A percentile compares a stretch with the other conserved stretches of the same genome.
Conservation (phyloP, 2,797 vertebrate species). For the Tenualosa thibaudeaui region DNA sequence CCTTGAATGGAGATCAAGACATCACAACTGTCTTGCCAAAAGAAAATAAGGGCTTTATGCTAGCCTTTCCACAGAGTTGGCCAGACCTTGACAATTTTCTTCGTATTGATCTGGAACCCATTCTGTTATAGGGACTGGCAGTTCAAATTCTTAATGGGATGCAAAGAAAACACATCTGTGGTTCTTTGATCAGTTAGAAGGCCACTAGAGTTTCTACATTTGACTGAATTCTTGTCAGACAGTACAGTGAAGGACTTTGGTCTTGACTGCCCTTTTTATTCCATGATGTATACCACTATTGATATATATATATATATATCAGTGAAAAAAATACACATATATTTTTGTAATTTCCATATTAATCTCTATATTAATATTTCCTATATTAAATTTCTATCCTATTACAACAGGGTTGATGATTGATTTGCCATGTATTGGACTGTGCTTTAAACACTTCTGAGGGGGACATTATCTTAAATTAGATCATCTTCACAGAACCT, state of each 20-base stretch:
- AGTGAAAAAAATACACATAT: not conserved
- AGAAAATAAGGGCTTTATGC: not conserved
- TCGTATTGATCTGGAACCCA: too few relatives aligned
- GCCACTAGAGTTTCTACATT: not conserved
- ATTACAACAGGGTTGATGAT: not conserved
- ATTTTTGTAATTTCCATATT: too few relatives aligned
- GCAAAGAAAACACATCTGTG: not conserved
- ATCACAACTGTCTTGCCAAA: not conserved
- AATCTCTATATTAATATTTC: too few relatives aligned
- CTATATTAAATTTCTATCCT: too few relatives aligned
- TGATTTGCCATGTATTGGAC: not conserved
- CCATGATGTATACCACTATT: too few relatives aligned
- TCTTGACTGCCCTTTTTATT: too few relatives aligned
- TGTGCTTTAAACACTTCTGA: not conserved
- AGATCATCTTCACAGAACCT: conserved; percentile 3
- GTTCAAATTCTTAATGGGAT: not conserved
- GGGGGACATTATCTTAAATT: not conserved
- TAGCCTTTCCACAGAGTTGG: not conserved
- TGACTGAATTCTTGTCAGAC: not conserved
- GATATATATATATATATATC: not conserved
- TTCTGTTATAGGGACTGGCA: too few relatives aligned
- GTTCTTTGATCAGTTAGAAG: not conserved
- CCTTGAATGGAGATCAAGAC: not conserved
- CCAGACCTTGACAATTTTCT: not conserved
- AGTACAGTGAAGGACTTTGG: too few relatives aligned